These are phyloP conservation scores for Apistogramma diplotaenia DNA, from an alignment of 2,113 vertebrate genomes.

Conservation along the genomic window DNA sequence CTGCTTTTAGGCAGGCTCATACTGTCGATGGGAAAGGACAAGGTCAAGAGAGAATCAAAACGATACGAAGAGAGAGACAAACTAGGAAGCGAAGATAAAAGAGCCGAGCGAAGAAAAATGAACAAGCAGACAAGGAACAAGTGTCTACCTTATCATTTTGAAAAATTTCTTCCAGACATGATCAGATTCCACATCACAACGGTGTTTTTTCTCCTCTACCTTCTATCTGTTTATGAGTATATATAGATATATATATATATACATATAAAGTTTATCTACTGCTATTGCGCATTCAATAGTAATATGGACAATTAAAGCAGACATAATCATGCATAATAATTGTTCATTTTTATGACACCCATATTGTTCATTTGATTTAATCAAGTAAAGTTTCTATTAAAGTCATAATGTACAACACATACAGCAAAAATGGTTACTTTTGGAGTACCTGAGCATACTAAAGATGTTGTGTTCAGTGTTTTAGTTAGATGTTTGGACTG, in stretches of 20 bases:
- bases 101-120: background rate
- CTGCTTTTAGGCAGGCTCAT: background rate
- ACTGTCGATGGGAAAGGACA: background rate
- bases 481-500: background rate
- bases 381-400: background rate
- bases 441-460: background rate
- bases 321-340: background rate
- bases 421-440: background rate
- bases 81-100: constrained; percentile 8
- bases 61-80: background rate
- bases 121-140: background rate
- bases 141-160: background rate
- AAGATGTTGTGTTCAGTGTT: background rate
- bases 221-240: background rate
- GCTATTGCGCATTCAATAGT: background rate
- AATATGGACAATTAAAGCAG: background rate
- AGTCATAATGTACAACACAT: background rate
- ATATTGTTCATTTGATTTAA: background rate
- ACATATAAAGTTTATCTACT: background rate
- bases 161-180: constrained; percentile 14
- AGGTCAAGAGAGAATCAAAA: constrained; percentile 3
- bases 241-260: too few species aligned
- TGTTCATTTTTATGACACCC: background rate
- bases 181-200: constrained; percentile 3
- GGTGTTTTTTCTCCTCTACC: background rate